Evolutionary conservation across 2,113 vertebrate genomes (phyloP), one percentile per base, ranked within the genome.

Genomic region (Osmerus eperlanus): DNA sequence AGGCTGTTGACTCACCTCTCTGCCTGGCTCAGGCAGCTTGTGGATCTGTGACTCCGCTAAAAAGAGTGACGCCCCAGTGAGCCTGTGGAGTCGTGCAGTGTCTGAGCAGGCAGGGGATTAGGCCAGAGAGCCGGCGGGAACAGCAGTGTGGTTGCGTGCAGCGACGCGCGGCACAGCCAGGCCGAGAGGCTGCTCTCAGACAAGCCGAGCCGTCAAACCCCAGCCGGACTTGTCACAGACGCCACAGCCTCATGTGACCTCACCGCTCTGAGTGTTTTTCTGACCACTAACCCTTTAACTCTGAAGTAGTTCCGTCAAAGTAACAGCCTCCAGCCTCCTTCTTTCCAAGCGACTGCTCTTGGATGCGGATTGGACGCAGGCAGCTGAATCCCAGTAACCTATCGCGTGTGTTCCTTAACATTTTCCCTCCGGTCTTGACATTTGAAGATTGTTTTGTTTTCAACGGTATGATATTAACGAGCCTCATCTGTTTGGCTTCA

Each of bases 311-410:
- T 23, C 23, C 28, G 28, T 62, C 12, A 25, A 25, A 62, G 28
- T n/a, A 62, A 25, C 25, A 21, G n/a, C 64, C 41, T 65, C 41
- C 56, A 64, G 58, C 68, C 55, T 68, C 67, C 32, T 56, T 55
- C 47, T 61, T 52, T 68, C 36, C 36, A n/a, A 67, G 23, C 8
- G 23, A 65, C 71, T 53, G 69, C 52, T 53, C 64, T 23, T 58
- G 16, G 19, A 8, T 15, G 12, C 36, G 1, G 59, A 53, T 54
- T 51, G 14, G 19, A 16, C 8, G 28, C 41, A 65, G 64, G 32
- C 64, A 51, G 41, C 64, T 51, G 41, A 65, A 65, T 65, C 41
- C 12, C 32, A 47, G 29, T n/a, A 23, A 65, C 32, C 64, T 65
- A 65, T 65, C 3, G n/a, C 32, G n/a, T 65, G n/a, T 21, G 11